These are phyloP conservation scores for Oriolus oriolus DNA, from an alignment of 2,113 vertebrate species.

Conservation along the genomic window DNA sequence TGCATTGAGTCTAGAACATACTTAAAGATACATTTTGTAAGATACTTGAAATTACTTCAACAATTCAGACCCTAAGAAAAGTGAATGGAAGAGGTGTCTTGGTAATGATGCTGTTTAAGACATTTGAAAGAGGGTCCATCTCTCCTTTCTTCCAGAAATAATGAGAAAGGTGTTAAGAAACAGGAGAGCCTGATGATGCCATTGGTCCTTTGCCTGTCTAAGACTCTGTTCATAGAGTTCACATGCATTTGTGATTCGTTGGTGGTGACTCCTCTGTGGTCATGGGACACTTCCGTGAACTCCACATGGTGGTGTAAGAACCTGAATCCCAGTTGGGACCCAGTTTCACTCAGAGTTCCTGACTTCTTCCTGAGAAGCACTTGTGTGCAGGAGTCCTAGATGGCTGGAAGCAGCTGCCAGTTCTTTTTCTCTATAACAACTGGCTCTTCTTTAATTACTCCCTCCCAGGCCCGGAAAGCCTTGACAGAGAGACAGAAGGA, in stretches of 20 bases:
- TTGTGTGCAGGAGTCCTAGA: background rate
- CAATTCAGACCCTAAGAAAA: background rate
- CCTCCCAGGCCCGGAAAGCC: conserved; percentile 85
- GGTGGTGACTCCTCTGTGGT: background rate
- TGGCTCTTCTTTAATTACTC: background rate
- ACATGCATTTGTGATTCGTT: background rate
- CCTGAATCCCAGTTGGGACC: background rate
- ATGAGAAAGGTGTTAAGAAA: background rate
- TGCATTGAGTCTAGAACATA: background rate
- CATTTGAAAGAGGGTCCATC: background rate
- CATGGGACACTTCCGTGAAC: background rate
- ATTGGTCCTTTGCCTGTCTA: background rate
- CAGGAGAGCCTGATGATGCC: background rate
- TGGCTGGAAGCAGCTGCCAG: background rate
- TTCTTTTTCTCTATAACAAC: background rate
- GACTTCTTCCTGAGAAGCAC: background rate
- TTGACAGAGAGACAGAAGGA: conserved; percentile 94
- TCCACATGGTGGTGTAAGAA: background rate
- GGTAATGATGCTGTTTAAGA: background rate
- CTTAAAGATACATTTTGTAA: background rate
- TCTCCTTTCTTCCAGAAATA: background rate
- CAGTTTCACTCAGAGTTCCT: background rate
- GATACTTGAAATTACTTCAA: background rate
- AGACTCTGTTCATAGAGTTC: background rate
- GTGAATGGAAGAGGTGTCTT: background rate